Base-by-base conservation (phyloP, 2,113 vertebrate species). In the Pollimyrus isidori region DNA sequence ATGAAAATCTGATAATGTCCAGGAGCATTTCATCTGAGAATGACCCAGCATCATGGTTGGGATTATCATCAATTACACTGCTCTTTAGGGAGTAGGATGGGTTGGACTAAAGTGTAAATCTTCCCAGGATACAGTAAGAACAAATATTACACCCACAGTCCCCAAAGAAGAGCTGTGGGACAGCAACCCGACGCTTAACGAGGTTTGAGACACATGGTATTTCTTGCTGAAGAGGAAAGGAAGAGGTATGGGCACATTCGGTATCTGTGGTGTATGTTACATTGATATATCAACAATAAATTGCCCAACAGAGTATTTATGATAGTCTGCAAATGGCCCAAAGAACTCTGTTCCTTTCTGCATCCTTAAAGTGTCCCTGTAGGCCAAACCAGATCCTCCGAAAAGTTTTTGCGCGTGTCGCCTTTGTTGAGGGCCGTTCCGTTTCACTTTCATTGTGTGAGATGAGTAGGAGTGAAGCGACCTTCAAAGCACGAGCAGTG, bases 401-500 rank as follows among this genome's bases (percentile, higher is more conserved):
- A 19, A 50, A 73, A 46, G 10, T 19, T 42, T 86, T 50, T 90
- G 65, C n/a, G 9, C 30, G 42, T 73, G 15, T 73, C 1, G 10
- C 52, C 89, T 76, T 76, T 17, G 88, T 46, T 83, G 19, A 65
- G 48, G 21, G 11, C 35, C 39, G 26, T 89, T 84, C 49, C 21
- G 13, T 87, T 89, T 86, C 35, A 58, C 62, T 90, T 80, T 88
- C 26, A 50, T 73, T 62, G 58, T 39, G 21, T 88, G 73, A 91
- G 93, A 91, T 91, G 92, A 93, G 93, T 93, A 94, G 93, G 94
- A 94, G 93, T 94, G 90, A 93, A 93, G 92, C 93, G 93, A 92
- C 92, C 95, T 95, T 95, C 94, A 96, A 95, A 95, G 95, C 23
- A 15, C 92, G 93, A 95, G 95, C 52, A 62, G 93, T 92, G 94